Evolutionary conservation across 2,888 invertebrate genomes (phyloP).

Genomic region (Dioctria rufipes): DNA sequence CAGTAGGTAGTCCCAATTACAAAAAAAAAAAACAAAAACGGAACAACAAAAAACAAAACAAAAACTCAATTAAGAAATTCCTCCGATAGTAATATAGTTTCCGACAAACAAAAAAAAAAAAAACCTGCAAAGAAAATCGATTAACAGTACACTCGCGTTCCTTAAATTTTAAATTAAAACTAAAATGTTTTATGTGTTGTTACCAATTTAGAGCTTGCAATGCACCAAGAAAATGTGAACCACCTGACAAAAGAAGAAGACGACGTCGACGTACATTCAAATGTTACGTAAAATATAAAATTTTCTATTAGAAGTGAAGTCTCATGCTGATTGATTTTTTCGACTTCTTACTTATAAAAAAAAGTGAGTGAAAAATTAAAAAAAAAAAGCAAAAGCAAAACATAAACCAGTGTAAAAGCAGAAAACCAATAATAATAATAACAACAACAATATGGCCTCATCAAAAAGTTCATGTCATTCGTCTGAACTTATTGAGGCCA

Average conservation of each 20-base stretch:
- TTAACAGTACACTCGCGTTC: constrained; percentile 18
- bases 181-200: constrained; percentile 11
- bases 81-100: too few relatives aligned
- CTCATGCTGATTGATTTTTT: not conserved
- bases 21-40: too few relatives aligned
- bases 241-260: not conserved
- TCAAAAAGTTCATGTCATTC: not conserved
- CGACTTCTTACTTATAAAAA: not conserved
- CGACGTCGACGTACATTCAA: not conserved
- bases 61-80: too few relatives aligned
- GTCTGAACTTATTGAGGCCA: constrained; percentile 8
- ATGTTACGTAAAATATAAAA: not conserved
- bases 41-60: too few relatives aligned
- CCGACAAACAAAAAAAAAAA: not conserved
- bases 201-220: constrained; percentile 14
- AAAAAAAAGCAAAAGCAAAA: constrained; percentile 2
- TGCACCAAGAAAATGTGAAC: constrained; percentile 29
- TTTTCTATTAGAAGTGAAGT: not conserved
- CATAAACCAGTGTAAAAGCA: not conserved
- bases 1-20: too few relatives aligned
- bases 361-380: constrained; percentile 28
- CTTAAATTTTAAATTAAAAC: not conserved
- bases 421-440: not conserved
- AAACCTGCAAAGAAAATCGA: constrained; percentile 41
- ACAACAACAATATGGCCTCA: constrained; percentile 21